A percentile compares a stretch with the other conserved stretches of the same genome.
phyloP scores from a whole-genome alignment of 2,888 invertebrate genomes.

The Cerceris rybyensis region DNA sequence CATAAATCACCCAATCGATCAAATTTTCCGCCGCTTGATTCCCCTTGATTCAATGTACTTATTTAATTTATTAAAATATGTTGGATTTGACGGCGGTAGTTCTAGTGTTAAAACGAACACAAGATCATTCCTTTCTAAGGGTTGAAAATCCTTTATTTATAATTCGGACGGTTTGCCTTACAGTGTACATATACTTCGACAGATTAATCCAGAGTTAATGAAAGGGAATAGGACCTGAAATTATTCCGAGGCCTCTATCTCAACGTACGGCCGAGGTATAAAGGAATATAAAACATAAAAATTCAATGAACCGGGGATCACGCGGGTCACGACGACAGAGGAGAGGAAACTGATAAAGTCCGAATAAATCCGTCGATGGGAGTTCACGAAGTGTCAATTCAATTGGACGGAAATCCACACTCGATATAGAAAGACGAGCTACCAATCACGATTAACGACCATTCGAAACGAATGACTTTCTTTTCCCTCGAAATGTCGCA shows the following conservation, averaged over 20 bases:
- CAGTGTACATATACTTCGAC: too few species aligned
- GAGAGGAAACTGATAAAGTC: constrained; percentile 14
- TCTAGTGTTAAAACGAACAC: too few species aligned
- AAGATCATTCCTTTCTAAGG: too few species aligned
- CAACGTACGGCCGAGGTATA: background rate
- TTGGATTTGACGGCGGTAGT: too few species aligned
- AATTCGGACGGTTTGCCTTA: too few species aligned
- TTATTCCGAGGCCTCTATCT: background rate
- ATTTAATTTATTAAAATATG: too few species aligned
- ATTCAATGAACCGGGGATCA: constrained; percentile 5
- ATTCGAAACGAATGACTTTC: constrained; percentile 13
- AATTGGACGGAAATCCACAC: constrained; percentile 21
- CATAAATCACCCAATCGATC: too few species aligned
- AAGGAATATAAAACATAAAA: background rate
- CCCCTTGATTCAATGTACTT: too few species aligned
- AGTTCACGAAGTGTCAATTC: background rate
- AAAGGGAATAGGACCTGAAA: too few species aligned
- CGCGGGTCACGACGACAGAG: background rate
- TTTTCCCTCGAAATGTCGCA: background rate
- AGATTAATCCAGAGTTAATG: too few species aligned
- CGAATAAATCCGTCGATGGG: constrained; percentile 20
- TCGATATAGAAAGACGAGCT: constrained; percentile 22
- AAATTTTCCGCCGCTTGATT: too few species aligned
- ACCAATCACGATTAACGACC: constrained; percentile 35
- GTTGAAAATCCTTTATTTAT: too few species aligned